A percentile compares a stretch with the other conserved stretches of the same genome.
Evolutionary conservation across 1,140 invertebrate genomes (phyloP).

Genomic region (Drosophila pseudoananassae): DNA sequence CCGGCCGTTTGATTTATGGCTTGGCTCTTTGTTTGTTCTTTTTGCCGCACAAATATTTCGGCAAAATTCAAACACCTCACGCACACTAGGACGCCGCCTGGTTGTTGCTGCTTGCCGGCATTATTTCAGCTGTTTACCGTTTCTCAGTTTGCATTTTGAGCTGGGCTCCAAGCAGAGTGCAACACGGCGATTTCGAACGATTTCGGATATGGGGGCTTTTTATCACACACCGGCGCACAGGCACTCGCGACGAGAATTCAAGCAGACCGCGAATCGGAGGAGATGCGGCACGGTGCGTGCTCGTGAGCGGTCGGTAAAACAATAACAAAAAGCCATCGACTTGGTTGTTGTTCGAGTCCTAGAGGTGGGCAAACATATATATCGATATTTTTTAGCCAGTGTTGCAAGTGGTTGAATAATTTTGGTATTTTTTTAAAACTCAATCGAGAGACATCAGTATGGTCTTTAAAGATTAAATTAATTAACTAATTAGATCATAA

Average conservation of each 20-base stretch:
- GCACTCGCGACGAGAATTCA: conserved; percentile 1
- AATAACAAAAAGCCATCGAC: conserved; percentile 1
- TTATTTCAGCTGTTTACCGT: conserved; percentile 35
- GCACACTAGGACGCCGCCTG: conserved; percentile 55
- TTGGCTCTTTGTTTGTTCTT: conserved; percentile 38
- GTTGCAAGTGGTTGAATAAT: too few species aligned
- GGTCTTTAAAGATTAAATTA: too few species aligned
- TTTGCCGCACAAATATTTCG: conserved; percentile 58
- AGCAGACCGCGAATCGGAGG: conserved; percentile 29
- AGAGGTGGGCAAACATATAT: too few species aligned
- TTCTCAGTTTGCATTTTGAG: conserved; percentile 56
- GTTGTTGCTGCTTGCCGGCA: conserved; percentile 55
- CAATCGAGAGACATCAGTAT: too few species aligned
- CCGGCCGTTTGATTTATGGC: conserved; percentile 39
- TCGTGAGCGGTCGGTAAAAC: conserved; percentile 2
- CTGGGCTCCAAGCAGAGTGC: conserved; percentile 23
- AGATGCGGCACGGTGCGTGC: conserved; percentile 25
- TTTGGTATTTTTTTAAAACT: too few species aligned
- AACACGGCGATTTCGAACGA: conserved; percentile 9
- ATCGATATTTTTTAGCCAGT: too few species aligned
- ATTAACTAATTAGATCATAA: too few species aligned
- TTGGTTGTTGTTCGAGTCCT: too few species aligned
- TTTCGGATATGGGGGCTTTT: not conserved
- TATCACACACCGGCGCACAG: conserved; percentile 27
- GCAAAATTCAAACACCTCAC: conserved; percentile 43